Conservation (phyloP, 2,797 vertebrate genomes). For the Bradypus variegatus region DNA sequence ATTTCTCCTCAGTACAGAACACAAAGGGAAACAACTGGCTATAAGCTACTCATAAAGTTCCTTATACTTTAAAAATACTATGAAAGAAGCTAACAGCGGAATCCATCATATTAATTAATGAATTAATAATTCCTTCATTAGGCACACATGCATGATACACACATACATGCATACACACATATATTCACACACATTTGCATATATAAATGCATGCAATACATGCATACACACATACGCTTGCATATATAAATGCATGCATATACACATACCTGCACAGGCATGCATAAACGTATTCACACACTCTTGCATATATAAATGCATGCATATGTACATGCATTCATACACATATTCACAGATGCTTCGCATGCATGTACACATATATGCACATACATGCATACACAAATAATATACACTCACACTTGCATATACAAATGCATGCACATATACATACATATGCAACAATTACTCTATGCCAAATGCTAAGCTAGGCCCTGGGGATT, state of each 20-base stretch:
- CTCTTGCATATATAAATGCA: fast-evolving
- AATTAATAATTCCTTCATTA: not conserved
- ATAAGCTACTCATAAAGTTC: not conserved
- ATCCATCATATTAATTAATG: too few species aligned
- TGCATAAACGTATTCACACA: too few species aligned
- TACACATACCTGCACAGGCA: too few species aligned
- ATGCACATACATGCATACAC: fast-evolving
- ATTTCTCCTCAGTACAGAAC: not conserved
- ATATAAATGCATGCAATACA: not conserved
- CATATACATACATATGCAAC: fast-evolving
- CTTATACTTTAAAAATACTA: not conserved
- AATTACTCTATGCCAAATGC: not conserved
- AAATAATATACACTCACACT: too few species aligned
- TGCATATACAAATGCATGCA: fast-evolving
- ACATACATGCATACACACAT: too few species aligned
- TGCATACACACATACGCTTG: too few species aligned
- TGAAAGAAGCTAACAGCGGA: not conserved
- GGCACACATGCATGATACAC: not conserved
- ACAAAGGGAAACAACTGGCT: not conserved
- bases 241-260: too few species aligned
- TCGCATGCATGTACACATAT: not conserved
- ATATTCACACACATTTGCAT: fast-evolving
- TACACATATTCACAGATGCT: fast-evolving
- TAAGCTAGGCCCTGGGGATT: not conserved
- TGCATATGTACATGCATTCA: not conserved